phyloP scores from a whole-genome alignment of 2,113 vertebrate species.

The Hemiprocne comata region DNA sequence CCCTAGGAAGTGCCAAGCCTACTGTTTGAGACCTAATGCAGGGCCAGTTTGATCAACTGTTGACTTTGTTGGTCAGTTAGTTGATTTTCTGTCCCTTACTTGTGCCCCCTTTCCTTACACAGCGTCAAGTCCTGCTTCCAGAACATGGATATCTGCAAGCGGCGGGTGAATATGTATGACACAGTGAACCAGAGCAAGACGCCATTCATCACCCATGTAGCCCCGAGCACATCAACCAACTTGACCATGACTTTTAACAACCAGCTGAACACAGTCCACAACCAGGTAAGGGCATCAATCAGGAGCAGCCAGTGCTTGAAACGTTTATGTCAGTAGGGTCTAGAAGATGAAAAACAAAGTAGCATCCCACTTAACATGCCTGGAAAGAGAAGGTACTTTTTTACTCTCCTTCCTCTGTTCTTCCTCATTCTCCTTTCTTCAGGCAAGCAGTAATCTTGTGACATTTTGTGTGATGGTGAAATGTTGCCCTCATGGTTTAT shows the following conservation, averaged over 20 bases:
- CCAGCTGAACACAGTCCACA: constrained; percentile 98
- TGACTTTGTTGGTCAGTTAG: not conserved
- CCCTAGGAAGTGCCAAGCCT: not conserved
- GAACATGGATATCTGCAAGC: constrained; percentile 99
- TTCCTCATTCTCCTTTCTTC: not conserved
- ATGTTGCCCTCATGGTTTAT: not conserved
- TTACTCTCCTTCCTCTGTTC: not conserved
- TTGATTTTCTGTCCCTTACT: not conserved
- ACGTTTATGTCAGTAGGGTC: not conserved
- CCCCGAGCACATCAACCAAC: constrained; percentile 97
- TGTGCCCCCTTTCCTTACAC: not conserved
- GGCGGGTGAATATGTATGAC: constrained; percentile 96
- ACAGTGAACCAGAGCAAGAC: constrained; percentile 99
- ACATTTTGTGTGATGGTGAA: not conserved
- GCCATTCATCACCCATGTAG: constrained; percentile 97
- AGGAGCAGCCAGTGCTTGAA: not conserved
- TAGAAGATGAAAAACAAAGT: not conserved
- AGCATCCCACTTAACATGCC: not conserved
- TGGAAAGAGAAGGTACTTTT: not conserved
- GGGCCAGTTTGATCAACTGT: not conserved
- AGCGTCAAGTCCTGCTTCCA: constrained; percentile 99
- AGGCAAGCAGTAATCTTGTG: not conserved
- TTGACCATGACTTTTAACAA: constrained; percentile 99
- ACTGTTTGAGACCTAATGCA: not conserved
- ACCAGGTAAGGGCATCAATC: constrained; percentile 78